Conservation (phyloP, 2,113 vertebrate species). For the Blennius ocellaris region DNA sequence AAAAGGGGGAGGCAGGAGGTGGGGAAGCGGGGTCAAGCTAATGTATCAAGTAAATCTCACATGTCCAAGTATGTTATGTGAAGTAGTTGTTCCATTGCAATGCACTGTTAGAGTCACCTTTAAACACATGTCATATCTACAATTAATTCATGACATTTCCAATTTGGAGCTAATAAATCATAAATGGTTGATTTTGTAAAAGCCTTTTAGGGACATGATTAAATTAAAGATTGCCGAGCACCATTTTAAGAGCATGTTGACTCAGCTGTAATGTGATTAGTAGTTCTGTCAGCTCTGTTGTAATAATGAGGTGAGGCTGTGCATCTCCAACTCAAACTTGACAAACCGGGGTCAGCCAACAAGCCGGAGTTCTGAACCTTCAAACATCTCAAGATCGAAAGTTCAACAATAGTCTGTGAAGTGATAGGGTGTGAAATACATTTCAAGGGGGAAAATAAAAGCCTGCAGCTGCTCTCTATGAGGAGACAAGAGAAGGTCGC, state of each 20-base stretch:
- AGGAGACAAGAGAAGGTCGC: constrained; percentile 69
- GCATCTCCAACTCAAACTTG: background rate
- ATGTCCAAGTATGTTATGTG: background rate
- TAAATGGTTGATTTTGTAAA: background rate
- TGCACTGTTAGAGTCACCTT: background rate
- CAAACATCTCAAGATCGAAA: constrained; percentile 14
- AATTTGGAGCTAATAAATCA: background rate
- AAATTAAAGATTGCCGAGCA: too few relatives aligned
- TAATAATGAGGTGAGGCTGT: background rate
- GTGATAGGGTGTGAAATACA: constrained; percentile 62
- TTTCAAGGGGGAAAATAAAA: constrained; percentile 59
- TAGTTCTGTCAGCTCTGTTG: too few relatives aligned
- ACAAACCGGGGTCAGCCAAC: background rate
- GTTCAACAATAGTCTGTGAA: constrained; percentile 55
- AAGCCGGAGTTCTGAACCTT: constrained; percentile 28
- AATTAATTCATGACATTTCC: background rate
- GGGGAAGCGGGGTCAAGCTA: constrained; percentile 30
- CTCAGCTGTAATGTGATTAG: too few relatives aligned
- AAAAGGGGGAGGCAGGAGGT: constrained; percentile 35
- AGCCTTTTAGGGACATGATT: too few relatives aligned
- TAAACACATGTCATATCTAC: background rate
- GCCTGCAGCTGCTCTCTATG: constrained; percentile 67
- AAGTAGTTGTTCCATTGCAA: background rate
- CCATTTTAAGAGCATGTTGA: too few relatives aligned
- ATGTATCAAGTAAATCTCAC: constrained; percentile 17